phyloP scores from a whole-genome alignment of 2,797 vertebrate species.

The Adelosebastes latens region DNA sequence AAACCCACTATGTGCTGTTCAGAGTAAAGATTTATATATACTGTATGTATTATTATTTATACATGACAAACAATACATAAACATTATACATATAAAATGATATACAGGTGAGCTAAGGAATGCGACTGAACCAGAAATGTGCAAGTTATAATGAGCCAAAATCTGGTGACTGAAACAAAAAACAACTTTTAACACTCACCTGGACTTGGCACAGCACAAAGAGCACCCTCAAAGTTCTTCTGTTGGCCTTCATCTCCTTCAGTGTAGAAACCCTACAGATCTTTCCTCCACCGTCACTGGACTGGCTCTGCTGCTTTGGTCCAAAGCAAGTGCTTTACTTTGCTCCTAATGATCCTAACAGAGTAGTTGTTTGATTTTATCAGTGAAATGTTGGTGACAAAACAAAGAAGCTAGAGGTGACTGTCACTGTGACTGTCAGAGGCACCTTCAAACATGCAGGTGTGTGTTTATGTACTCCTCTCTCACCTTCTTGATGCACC shows the following conservation, averaged over 20 bases:
- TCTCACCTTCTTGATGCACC: not conserved
- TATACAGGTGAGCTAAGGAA: not conserved
- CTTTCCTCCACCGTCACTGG: not conserved
- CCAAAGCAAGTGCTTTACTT: not conserved
- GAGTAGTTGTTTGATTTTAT: constrained; percentile 15
- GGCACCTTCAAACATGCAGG: constrained; percentile 19
- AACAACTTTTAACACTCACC: constrained; percentile 37
- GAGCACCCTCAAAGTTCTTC: not conserved
- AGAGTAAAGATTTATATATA: not conserved
- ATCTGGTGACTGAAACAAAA: not conserved
- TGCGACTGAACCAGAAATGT: not conserved
- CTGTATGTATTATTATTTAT: not conserved
- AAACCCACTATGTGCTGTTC: not conserved
- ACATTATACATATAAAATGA: not conserved
- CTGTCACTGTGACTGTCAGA: not conserved
- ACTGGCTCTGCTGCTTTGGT: constrained; percentile 4
- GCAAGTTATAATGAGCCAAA: not conserved
- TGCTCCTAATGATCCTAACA: not conserved
- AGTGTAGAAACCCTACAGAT: not conserved
- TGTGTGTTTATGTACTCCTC: constrained; percentile 24
- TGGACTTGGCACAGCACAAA: constrained; percentile 35
- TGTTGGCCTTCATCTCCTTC: not conserved
- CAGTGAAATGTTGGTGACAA: not conserved
- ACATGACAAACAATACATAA: not conserved
- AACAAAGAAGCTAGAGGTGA: constrained; percentile 27